Percentiles rank a stretch among this genome's conserved stretches.
These are phyloP conservation scores for Melopsittacus undulatus DNA, from an alignment of 2,797 vertebrate species.

Conservation along the genomic window DNA sequence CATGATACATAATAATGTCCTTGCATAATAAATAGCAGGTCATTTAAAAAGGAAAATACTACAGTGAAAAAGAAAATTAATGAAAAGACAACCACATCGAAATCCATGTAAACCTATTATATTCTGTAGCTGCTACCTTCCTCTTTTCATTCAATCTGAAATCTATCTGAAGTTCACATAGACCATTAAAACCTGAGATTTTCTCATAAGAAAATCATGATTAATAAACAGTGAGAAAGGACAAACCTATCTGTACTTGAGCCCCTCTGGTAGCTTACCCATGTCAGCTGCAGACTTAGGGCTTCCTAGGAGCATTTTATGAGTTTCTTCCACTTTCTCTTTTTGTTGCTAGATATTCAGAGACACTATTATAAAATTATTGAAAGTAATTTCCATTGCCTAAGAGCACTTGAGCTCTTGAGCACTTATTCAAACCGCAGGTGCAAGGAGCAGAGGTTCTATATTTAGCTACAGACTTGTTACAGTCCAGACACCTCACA, in stretches of 20 bases:
- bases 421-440: neutral
- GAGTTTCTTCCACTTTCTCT: neutral
- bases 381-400: neutral
- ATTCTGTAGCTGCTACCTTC: neutral
- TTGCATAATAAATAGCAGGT: conserved; percentile 33
- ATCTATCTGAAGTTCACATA: neutral
- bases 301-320: neutral
- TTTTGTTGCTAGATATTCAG: neutral
- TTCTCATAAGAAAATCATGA: neutral
- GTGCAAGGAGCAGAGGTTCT: neutral
- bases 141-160: conserved; percentile 15
- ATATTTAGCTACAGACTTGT: neutral
- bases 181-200: neutral
- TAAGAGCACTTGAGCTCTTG: neutral
- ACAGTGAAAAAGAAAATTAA: neutral
- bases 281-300: neutral
- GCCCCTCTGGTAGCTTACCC: neutral
- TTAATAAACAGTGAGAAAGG: conserved; percentile 1
- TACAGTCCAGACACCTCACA: neutral
- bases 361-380: neutral
- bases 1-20: neutral
- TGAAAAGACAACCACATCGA: neutral
- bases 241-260: neutral
- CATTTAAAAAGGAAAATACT: conserved; percentile 11
- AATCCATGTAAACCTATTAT: neutral